Conservation (phyloP, 1,140 invertebrate species). For the Hypsibius dujardini region DNA sequence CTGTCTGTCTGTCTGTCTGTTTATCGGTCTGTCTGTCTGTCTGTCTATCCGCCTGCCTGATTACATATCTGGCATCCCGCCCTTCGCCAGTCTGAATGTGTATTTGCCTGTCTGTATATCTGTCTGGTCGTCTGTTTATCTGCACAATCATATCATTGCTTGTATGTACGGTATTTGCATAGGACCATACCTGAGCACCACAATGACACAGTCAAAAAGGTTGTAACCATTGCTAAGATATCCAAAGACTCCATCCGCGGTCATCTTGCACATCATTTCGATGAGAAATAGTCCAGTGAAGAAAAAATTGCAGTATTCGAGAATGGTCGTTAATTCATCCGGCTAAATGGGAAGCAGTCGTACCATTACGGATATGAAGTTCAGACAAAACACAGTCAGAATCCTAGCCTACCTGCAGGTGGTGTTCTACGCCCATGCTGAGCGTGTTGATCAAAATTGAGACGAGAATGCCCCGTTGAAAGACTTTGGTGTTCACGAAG, state of each 20-base stretch:
- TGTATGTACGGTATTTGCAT: too few species aligned
- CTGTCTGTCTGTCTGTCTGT: too few species aligned
- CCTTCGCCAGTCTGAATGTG: too few species aligned
- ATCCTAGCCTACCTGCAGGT: slow-evolving; percentile 52
- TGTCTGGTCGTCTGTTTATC: too few species aligned
- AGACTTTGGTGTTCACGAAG: slow-evolving; percentile 45
- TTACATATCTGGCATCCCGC: too few species aligned
- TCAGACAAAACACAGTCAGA: slow-evolving; percentile 17
- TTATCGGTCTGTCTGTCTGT: too few species aligned
- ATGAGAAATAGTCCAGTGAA: slow-evolving; percentile 78
- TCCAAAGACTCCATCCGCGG: slow-evolving; percentile 81
- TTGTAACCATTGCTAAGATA: slow-evolving; percentile 98
- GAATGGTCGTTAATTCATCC: slow-evolving; percentile 65
- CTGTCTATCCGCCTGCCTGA: too few species aligned
- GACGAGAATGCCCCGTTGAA: slow-evolving; percentile 83
- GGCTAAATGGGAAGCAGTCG: slow-evolving; percentile 45
- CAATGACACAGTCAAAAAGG: slow-evolving; percentile 95
- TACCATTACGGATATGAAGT: slow-evolving; percentile 9
- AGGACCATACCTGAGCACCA: slow-evolving; percentile 95
- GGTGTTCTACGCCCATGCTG: slow-evolving; percentile 98
- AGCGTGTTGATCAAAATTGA: slow-evolving; percentile 98
- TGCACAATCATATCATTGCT: too few species aligned
- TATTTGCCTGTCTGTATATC: too few species aligned
- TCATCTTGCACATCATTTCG: slow-evolving; percentile 91
- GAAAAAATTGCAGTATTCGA: slow-evolving; percentile 91